phyloP scores from a whole-genome alignment of 37 sponge, comb jelly and placozoan species.

The Haliclona indistincta region DNA sequence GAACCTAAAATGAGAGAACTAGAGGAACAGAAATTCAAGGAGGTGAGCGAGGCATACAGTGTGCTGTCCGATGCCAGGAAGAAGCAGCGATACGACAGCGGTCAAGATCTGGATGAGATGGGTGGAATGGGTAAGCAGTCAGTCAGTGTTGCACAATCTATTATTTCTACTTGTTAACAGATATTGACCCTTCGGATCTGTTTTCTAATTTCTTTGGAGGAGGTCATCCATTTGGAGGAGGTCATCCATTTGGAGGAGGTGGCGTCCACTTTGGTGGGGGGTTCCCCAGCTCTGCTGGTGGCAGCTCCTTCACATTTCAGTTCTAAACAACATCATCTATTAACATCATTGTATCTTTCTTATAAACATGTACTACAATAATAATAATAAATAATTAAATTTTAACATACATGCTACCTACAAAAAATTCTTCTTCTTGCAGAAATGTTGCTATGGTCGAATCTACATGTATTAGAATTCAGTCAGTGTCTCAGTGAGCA shows the following conservation, averaged over 20 bases:
- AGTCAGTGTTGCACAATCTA: background rate
- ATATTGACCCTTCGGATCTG: background rate
- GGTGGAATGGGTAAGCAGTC: constrained; percentile 43
- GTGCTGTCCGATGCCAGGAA: constrained; percentile 90
- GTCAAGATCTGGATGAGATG: constrained; percentile 93
- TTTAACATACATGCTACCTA: too few relatives aligned
- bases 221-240: background rate
- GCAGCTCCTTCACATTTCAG: too few relatives aligned
- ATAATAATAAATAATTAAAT: too few relatives aligned
- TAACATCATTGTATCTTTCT: too few relatives aligned
- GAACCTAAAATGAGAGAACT: constrained; percentile 61
- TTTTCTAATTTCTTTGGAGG: constrained; percentile 10
- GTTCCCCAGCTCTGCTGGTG: too few relatives aligned
- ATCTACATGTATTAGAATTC: too few relatives aligned
- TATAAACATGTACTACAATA: too few relatives aligned
- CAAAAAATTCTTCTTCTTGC: too few relatives aligned
- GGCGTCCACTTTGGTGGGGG: background rate
- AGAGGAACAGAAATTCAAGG: constrained; percentile 92
- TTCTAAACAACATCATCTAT: too few relatives aligned
- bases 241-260: background rate
- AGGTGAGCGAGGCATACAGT: constrained; percentile 93
- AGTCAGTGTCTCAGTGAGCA: too few relatives aligned
- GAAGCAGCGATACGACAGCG: constrained; percentile 87
- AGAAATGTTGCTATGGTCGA: too few relatives aligned
- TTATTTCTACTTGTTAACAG: background rate